Base-by-base conservation (phyloP, 1,140 invertebrate genomes). In the Drosophila pseudoobscura region DNA sequence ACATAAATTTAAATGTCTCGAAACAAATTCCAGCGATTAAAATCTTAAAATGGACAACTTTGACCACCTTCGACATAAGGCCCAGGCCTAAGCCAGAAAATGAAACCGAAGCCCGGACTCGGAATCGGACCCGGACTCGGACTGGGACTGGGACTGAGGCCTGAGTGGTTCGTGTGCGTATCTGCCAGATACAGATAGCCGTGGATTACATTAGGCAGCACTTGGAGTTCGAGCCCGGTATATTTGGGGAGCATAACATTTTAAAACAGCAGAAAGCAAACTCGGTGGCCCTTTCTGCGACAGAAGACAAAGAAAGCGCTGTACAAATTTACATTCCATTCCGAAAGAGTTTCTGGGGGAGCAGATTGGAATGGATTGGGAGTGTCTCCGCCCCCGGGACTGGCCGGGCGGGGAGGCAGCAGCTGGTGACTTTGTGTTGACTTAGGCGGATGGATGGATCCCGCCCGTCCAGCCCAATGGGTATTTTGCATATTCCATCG, bases 401-500 rank as follows among this genome's bases (percentile, higher is more conserved):
- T 52, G 52, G 8, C 11, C 17, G n/a, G 35, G 57, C 45, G 35
- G 55, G 62, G 11, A 39, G 35, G 35, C 35, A 50, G 52, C 66
- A 50, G 52, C 66, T 44, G 58, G 41, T 35, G 35, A 20, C 35
- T 46, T 52, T 31, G 41, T 85, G 82, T 87, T 88, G 83, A 87
- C 74, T 88, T 87, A 82, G 82, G 82, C 77, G 47, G 45, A 43
- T 78, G 47, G 45, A 43, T 78, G 47, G 45, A 43, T 78, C 29
- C 59, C 70, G 68, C 50, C 54, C 61, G 52, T 35, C 62, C 31
- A 62, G 39, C 61, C 49, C 75, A 66, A 80, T 66, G 61, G 75
- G 80, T 71, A 87, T 88, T 87, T 88, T 88, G 83, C 82, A 87
- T 88, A 87, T 88, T 82, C 65, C 74, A 87, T 88, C 70, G 83